phyloP scores from a whole-genome alignment of 2,797 vertebrate genomes.

The Eutrigla gurnardus region DNA sequence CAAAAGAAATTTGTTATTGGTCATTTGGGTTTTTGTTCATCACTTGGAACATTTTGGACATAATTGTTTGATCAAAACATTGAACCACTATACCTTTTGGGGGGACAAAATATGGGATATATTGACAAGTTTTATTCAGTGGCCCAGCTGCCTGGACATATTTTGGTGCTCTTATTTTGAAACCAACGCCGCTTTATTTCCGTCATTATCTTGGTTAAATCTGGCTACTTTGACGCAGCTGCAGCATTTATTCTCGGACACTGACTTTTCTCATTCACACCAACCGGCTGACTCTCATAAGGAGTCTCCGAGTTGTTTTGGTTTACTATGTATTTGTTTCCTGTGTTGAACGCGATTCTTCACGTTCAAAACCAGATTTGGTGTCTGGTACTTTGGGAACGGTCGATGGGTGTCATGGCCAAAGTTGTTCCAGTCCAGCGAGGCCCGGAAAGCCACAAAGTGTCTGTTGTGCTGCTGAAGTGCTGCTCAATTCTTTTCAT shows the following conservation, averaged over 20 bases:
- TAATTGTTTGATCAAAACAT: not conserved
- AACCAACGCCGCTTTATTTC: conserved; percentile 23
- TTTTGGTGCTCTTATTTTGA: conserved; percentile 61
- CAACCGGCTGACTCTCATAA: not conserved
- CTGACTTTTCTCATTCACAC: not conserved
- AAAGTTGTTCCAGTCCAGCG: conserved; percentile 77
- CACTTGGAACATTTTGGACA: not conserved
- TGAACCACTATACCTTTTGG: not conserved
- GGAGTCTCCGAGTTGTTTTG: not conserved
- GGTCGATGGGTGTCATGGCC: conserved; percentile 61
- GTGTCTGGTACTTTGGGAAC: conserved; percentile 64
- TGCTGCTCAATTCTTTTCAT: conserved; percentile 86
- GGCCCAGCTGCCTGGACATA: no score
- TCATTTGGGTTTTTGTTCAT: not conserved
- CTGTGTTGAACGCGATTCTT: conserved; percentile 22
- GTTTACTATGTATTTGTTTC: not conserved
- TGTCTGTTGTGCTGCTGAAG: conserved; percentile 88
- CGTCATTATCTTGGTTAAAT: conserved; percentile 22
- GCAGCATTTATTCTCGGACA: not conserved
- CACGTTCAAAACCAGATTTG: conserved; percentile 18
- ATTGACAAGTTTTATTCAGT: not conserved
- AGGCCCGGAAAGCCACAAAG: conserved; percentile 85
- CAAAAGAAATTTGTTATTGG: not conserved
- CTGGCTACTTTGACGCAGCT: conserved; percentile 10
- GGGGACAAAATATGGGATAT: not conserved